Base-by-base conservation (phyloP, 35 echinoderm and acorn worm species). In the Apostichopus japonicus region DNA sequence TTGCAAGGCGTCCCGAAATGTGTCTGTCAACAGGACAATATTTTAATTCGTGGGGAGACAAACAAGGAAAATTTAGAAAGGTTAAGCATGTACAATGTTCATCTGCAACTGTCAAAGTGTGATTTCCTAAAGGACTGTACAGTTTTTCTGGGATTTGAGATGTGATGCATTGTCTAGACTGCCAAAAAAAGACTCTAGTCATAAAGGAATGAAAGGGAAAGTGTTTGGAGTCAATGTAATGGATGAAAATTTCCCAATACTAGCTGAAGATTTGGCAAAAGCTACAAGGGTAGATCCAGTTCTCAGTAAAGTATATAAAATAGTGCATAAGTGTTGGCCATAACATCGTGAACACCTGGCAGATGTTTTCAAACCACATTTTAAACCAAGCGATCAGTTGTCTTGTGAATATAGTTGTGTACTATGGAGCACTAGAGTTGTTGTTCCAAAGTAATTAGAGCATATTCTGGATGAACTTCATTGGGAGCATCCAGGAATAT, bases 401-500 rank as follows among this genome's bases (percentile, higher is more conserved):
- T 67, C 44, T 27, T 70, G 86, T 88, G 86, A 70, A 65, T 59
- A 88, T 70, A 21, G 56, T 65, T 88, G 86, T 88, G 57, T 88
- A 24, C 70, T 88, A 8, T 88, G 62, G 86, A 19, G 27, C 24
- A 72, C 86, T 70, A 63, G 58, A 19, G 80, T 83, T 6, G 80
- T 83, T 14, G 25, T 81, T 94, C 16, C 94, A 21, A 55, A 70
- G 52, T 15, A 80, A 13, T 72, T 92, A 27, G 56, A 78, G 13
- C 56, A 83, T 73, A 59, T 95, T 53, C 15, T 95, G 4, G 24
- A 95, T 44, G 91, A 95, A 13, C 25, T 90, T 11, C 91, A 93
- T 65, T 92, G 87, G 57, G 73, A 92, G n/a, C 94, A 95, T 24
- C 79, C 91, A 24, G 91, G 92, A 23, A 93, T 95, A 16, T 92